Evolutionary conservation across 2,888 invertebrate species (phyloP).

Genomic region (Muscina levida): DNA sequence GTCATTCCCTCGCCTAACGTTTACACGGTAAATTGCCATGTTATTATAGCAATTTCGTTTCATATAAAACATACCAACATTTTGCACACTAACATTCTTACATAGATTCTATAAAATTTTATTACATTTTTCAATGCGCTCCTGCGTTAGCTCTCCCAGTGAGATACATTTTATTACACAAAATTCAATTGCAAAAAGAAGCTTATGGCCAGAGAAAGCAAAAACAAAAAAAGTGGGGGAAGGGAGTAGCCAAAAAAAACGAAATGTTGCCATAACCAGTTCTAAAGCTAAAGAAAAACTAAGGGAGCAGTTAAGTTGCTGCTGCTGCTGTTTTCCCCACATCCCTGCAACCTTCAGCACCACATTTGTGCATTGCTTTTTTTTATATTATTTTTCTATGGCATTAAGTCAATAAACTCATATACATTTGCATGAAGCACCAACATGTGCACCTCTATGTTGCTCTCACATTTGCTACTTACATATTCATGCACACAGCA

Average conservation of each 20-base stretch:
- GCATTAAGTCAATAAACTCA: slow-evolving; percentile 53
- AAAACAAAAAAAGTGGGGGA: no score
- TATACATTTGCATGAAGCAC: slow-evolving; percentile 26
- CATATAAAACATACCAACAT: no score
- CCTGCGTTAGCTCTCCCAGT: neutral
- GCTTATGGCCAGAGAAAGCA: neutral
- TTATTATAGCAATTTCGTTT: slow-evolving; percentile 18
- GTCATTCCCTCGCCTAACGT: neutral
- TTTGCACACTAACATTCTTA: neutral
- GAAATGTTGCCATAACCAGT: no score
- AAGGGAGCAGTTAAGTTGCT: slow-evolving; percentile 22
- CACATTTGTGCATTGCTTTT: slow-evolving; percentile 35
- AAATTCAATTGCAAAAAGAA: slow-evolving; percentile 28
- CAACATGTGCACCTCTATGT: neutral
- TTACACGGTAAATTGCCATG: slow-evolving; percentile 33
- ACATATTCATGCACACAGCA: neutral
- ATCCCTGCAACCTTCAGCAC: no score
- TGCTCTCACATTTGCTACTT: neutral
- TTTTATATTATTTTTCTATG: no score
- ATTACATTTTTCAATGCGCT: slow-evolving; percentile 19
- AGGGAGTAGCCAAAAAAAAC: neutral
- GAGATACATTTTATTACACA: slow-evolving; percentile 24
- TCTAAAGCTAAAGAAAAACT: no score
- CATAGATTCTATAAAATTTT: slow-evolving; percentile 26
- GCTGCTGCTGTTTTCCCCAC: slow-evolving; percentile 25